Evolutionary conservation across 1,140 invertebrate species (phyloP).

Genomic region (Ips typographus): DNA sequence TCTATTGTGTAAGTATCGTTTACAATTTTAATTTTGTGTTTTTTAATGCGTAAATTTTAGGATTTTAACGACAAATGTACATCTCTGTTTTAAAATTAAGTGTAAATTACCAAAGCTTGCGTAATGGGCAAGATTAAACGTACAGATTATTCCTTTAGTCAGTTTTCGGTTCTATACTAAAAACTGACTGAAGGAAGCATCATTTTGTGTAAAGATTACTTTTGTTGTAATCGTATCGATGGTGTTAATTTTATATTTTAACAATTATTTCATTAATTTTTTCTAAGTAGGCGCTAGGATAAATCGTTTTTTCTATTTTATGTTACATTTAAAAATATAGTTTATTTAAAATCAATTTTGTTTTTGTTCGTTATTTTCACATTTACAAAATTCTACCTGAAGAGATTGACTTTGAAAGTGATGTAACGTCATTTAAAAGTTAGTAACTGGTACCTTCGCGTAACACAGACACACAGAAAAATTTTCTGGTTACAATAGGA

Average conservation of each 20-base stretch:
- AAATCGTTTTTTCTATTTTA: slow-evolving; percentile 41
- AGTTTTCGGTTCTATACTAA: slow-evolving; percentile 1
- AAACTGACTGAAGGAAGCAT: slow-evolving; percentile 9
- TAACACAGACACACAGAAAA: too few relatives aligned
- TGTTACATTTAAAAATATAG: slow-evolving; percentile 46
- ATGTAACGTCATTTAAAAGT: too few relatives aligned
- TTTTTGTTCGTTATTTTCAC: too few relatives aligned
- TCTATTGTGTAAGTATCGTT: neutral
- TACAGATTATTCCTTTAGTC: slow-evolving; percentile 7
- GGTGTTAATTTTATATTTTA: slow-evolving; percentile 32
- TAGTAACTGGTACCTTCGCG: too few relatives aligned
- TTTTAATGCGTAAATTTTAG: neutral
- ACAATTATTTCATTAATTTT: slow-evolving; percentile 25
- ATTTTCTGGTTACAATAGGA: too few relatives aligned
- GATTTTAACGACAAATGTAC: slow-evolving; percentile 7
- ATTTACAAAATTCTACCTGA: too few relatives aligned
- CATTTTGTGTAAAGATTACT: slow-evolving; percentile 34
- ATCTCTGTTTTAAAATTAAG: slow-evolving; percentile 5
- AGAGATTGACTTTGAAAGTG: too few relatives aligned
- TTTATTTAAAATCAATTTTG: slow-evolving; percentile 34
- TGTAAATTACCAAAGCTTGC: slow-evolving; percentile 11
- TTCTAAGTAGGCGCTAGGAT: slow-evolving; percentile 30
- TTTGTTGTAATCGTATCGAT: slow-evolving; percentile 36
- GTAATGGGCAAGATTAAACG: neutral
- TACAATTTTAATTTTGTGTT: slow-evolving; percentile 2